Evolutionary conservation across 2,797 vertebrate species (phyloP).

Genomic region (Liasis olivaceus): DNA sequence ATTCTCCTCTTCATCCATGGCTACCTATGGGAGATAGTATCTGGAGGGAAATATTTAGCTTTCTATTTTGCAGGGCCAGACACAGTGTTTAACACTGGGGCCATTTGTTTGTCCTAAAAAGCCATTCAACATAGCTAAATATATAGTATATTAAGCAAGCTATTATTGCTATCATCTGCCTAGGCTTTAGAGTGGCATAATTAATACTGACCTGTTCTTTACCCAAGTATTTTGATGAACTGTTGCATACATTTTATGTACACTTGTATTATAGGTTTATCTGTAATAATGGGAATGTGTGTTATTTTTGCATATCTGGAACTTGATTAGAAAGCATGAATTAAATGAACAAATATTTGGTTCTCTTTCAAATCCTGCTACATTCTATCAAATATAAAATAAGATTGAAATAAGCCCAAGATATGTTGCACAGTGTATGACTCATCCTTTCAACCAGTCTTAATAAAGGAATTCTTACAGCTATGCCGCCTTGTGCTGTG

Average conservation of each 20-base stretch:
- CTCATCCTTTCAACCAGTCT: not conserved
- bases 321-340: not conserved
- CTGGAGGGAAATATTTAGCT: not conserved
- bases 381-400: not conserved
- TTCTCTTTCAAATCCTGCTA: not conserved
- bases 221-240: not conserved
- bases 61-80: not conserved
- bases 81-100: not conserved
- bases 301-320: not conserved
- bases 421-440: not conserved
- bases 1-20: not conserved
- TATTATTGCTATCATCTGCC: not conserved
- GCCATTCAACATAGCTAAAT: not conserved
- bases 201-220: not conserved
- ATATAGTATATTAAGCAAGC: not conserved
- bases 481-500: slow-evolving; percentile 13
- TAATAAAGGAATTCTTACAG: slow-evolving; percentile 20
- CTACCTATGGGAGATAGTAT: not conserved
- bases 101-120: not conserved
- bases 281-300: not conserved
- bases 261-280: not conserved
- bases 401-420: not conserved
- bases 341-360: not conserved
- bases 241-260: not conserved
- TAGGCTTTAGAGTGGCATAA: not conserved